Evolutionary conservation across 2,797 vertebrate species (phyloP).

Genomic region (Pagetopsis macropterus): DNA sequence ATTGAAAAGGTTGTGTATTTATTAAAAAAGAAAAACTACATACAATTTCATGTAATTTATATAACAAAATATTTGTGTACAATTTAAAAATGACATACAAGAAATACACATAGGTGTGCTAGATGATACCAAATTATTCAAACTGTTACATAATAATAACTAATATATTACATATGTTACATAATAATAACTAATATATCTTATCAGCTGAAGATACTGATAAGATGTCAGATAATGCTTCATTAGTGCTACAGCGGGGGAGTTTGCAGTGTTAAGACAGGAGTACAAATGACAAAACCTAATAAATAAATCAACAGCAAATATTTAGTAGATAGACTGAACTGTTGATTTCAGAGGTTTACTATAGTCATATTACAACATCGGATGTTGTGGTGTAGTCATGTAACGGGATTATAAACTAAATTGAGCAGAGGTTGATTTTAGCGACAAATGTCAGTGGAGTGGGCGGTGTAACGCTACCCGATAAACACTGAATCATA

Average conservation of each 20-base stretch:
- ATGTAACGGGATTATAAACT: neutral
- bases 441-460: neutral
- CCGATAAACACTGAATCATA: neutral
- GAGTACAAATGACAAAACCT: too few species aligned
- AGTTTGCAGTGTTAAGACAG: too few species aligned
- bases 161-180: neutral
- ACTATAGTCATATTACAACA: too few species aligned
- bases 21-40: neutral
- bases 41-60: neutral
- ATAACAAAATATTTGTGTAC: neutral
- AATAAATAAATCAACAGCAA: too few species aligned
- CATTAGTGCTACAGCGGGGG: too few species aligned
- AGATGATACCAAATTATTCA: neutral
- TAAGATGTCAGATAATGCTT: too few species aligned
- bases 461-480: constrained; percentile 34
- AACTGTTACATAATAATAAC: neutral
- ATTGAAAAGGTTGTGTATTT: neutral
- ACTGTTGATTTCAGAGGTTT: too few species aligned
- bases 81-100: neutral
- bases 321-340: too few species aligned
- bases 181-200: neutral
- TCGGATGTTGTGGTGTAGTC: too few species aligned
- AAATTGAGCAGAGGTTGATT: neutral
- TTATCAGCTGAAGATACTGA: too few species aligned
- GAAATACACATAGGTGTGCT: neutral